Conservation (phyloP, 2,888 invertebrate genomes). For the Adelphocoris suturalis region DNA sequence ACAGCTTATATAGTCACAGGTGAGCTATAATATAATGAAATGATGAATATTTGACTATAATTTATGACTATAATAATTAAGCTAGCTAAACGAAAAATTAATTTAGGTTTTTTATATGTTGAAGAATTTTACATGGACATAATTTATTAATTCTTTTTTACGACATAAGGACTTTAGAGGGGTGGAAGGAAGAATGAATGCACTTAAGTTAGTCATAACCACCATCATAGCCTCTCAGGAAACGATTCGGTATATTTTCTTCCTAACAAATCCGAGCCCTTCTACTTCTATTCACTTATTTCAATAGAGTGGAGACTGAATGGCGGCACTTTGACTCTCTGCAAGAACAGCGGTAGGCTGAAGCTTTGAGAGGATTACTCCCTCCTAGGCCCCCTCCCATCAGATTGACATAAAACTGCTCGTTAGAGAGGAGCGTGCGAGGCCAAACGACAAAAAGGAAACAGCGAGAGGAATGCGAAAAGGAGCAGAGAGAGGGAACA, state of each 20-base stretch:
- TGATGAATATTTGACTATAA: too few species aligned
- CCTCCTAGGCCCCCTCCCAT: background rate
- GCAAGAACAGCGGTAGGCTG: constrained; percentile 10
- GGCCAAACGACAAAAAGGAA: constrained; percentile 8
- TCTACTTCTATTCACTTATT: constrained; percentile 25
- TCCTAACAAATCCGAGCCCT: background rate
- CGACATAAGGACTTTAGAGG: too few species aligned
- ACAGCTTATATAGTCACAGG: too few species aligned
- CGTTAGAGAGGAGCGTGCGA: background rate
- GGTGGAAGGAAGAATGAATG: background rate
- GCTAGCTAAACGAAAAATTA: too few species aligned
- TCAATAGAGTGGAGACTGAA: constrained; percentile 9
- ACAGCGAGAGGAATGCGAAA: background rate
- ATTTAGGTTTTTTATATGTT: too few species aligned
- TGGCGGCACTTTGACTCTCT: constrained; percentile 21
- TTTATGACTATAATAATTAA: too few species aligned
- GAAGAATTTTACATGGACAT: too few species aligned
- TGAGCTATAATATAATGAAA: too few species aligned
- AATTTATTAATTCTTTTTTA: too few species aligned
- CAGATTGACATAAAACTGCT: constrained; percentile 27
- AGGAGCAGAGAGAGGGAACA: background rate
- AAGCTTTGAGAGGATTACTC: constrained; percentile 13
- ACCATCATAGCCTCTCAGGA: background rate
- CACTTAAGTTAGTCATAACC: background rate
- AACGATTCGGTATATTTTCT: constrained; percentile 25